A percentile compares a stretch with the other conserved stretches of the same genome.
These are phyloP conservation scores for Percopsis omiscomaycus DNA, from an alignment of 2,797 vertebrate species.

Conservation along the genomic window DNA sequence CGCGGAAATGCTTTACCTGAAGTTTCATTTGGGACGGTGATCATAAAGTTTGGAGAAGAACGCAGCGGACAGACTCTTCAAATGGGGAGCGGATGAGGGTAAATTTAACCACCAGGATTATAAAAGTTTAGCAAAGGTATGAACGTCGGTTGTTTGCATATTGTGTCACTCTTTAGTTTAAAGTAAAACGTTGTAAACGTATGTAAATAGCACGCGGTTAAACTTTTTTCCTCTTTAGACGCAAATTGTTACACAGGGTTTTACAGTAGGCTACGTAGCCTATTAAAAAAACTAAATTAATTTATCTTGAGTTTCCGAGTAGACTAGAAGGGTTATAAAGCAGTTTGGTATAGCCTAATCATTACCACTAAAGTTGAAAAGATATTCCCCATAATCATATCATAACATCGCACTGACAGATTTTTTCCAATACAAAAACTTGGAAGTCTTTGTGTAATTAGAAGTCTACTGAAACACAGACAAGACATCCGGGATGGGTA, in stretches of 20 bases:
- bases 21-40: constrained; percentile 58
- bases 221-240: too few relatives aligned
- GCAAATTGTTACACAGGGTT: too few relatives aligned
- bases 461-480: constrained; percentile 4
- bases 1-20: constrained; percentile 78
- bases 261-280: too few relatives aligned
- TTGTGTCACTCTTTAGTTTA: neutral
- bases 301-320: neutral
- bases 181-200: neutral
- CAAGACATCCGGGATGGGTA: constrained; percentile 29
- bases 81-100: constrained; percentile 68
- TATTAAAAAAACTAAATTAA: neutral
- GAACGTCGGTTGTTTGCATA: neutral
- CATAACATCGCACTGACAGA: neutral
- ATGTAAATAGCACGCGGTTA: neutral
- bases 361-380: neutral
- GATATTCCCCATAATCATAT: neutral
- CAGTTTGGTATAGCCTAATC: neutral
- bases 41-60: constrained; percentile 50
- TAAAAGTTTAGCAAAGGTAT: constrained; percentile 60
- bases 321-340: neutral
- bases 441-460: neutral
- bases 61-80: constrained; percentile 40
- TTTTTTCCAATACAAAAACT: too few relatives aligned
- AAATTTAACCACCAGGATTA: constrained; percentile 35